A percentile compares a stretch with the other conserved stretches of the same genome.
phyloP scores from a whole-genome alignment of 2,113 vertebrate species.

The Neolamprologus modestus region DNA sequence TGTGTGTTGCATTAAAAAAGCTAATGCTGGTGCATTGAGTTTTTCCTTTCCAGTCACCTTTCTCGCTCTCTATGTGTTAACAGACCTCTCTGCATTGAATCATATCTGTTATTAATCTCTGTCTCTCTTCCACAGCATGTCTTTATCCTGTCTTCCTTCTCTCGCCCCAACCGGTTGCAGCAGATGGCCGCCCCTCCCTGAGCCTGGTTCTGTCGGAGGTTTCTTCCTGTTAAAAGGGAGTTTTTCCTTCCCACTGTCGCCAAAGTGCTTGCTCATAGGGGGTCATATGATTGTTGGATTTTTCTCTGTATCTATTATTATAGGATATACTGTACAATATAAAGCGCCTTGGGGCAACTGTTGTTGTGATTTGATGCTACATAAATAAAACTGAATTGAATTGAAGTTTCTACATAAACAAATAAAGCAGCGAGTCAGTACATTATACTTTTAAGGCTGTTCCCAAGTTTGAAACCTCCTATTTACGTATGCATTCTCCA shows the following conservation, averaged over 20 bases:
- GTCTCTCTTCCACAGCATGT: background rate
- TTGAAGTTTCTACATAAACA: background rate
- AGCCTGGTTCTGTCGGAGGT: accelerated
- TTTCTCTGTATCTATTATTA: background rate
- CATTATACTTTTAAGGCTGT: background rate
- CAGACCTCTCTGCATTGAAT: accelerated
- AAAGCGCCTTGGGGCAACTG: accelerated
- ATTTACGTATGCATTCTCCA: background rate
- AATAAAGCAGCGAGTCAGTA: background rate
- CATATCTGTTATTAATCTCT: background rate
- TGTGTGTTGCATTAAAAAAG: no score
- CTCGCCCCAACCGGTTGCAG: accelerated
- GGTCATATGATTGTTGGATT: background rate
- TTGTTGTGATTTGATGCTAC: accelerated
- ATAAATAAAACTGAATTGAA: background rate
- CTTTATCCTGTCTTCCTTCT: background rate
- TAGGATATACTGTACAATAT: background rate
- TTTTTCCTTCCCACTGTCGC: background rate
- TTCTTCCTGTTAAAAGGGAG: background rate
- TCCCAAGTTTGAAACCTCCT: background rate
- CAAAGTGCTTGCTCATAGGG: background rate
- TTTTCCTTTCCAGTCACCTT: no score
- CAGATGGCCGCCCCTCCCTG: background rate
- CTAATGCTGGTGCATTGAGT: no score
- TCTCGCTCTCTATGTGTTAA: accelerated